Evolutionary conservation across 1,140 invertebrate genomes (phyloP).

Genomic region (Seison nebaliae): DNA sequence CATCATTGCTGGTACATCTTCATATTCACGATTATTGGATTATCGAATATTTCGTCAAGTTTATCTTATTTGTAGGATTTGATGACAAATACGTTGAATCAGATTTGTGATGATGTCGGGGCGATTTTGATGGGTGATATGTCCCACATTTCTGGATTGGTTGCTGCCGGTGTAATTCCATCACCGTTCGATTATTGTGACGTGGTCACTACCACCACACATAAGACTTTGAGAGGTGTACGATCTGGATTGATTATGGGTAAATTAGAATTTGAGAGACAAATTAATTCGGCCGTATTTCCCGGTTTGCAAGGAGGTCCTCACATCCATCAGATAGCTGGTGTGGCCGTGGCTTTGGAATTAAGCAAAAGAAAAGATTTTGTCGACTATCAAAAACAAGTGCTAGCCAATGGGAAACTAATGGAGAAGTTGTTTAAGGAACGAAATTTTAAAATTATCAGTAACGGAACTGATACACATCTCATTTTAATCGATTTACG

Average conservation of each 20-base stretch:
- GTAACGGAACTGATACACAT: constrained; percentile 37
- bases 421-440: constrained; percentile 24
- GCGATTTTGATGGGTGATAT: constrained; percentile 67
- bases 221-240: constrained; percentile 72
- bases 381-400: constrained; percentile 55
- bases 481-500: constrained; percentile 46
- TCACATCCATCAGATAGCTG: constrained; percentile 20
- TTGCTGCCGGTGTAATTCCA: constrained; percentile 54
- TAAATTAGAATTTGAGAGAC: constrained; percentile 43
- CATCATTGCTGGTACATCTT: constrained; percentile 44
- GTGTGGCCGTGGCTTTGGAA: constrained; percentile 63
- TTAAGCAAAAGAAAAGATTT: constrained; percentile 54
- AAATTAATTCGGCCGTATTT: constrained; percentile 72
- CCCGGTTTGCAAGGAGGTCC: constrained; percentile 43
- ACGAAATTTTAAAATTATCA: constrained; percentile 3
- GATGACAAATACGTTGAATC: no score
- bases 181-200: constrained; percentile 74
- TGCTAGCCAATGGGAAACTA: constrained; percentile 32
- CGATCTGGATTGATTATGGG: constrained; percentile 28
- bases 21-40: constrained; percentile 47
- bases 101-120: constrained; percentile 61
- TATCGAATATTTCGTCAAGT: constrained; percentile 53
- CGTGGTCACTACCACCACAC: constrained; percentile 75
- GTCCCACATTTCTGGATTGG: constrained; percentile 70
- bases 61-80: no score